Percentiles rank a stretch among this genome's conserved stretches.
Conservation (phyloP, 2,797 vertebrate genomes). For the Sorex maritimensis region DNA sequence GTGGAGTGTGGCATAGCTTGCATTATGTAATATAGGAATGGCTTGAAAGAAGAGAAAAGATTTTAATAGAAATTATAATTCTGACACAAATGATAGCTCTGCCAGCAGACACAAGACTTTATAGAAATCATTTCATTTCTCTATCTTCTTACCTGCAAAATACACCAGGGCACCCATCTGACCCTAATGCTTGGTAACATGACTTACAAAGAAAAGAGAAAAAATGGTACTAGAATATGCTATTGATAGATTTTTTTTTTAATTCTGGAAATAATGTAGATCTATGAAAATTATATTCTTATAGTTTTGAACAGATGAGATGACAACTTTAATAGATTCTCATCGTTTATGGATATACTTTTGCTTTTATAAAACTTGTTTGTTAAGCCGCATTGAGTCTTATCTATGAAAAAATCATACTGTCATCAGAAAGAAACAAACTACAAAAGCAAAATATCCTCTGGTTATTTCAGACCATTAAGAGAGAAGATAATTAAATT, state of each 20-base stretch:
- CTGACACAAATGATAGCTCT: background rate
- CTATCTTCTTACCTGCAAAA: background rate
- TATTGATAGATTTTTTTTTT: background rate
- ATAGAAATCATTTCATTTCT: background rate
- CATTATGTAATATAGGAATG: background rate
- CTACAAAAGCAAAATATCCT: background rate
- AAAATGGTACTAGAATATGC: background rate
- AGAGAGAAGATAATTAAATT: background rate
- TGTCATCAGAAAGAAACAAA: background rate
- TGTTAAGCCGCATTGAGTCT: background rate
- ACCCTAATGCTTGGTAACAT: background rate
- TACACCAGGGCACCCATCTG: background rate
- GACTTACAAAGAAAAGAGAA: slow-evolving; percentile 22
- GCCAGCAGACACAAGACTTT: background rate
- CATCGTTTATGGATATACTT: background rate
- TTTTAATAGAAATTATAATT: background rate
- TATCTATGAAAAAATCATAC: background rate
- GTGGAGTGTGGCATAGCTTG: background rate
- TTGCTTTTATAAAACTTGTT: background rate
- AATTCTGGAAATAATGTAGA: background rate
- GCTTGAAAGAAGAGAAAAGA: background rate
- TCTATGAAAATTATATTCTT: background rate
- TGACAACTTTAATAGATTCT: slow-evolving; percentile 1
- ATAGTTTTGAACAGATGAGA: background rate
- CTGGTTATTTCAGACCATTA: background rate